These are phyloP conservation scores for Abscondita cerata DNA, from an alignment of 2,888 invertebrate genomes.

Conservation along the genomic window DNA sequence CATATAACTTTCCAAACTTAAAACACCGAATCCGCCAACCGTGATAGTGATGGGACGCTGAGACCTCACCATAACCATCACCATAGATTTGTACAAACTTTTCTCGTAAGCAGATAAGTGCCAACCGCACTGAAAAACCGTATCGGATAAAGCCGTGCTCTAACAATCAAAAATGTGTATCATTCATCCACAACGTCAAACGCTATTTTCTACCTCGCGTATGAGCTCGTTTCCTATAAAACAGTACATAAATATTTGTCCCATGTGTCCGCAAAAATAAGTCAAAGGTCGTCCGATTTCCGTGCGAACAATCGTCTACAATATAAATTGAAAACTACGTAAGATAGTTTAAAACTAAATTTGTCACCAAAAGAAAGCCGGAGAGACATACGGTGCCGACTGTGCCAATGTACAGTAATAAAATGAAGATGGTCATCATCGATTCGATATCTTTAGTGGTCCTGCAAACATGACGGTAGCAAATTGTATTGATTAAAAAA, in stretches of 20 bases:
- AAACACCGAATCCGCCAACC: constrained; percentile 4
- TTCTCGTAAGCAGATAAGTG: constrained; percentile 4
- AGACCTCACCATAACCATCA: neutral
- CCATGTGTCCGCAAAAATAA: constrained; percentile 15
- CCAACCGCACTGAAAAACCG: constrained; percentile 7
- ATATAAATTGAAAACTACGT: too few relatives aligned
- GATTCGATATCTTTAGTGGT: constrained; percentile 1
- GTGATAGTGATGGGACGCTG: constrained; percentile 10
- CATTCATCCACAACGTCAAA: neutral
- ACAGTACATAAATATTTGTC: constrained; percentile 14
- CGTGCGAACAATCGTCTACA: constrained; percentile 1
- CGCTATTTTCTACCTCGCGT: neutral
- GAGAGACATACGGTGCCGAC: constrained; percentile 11
- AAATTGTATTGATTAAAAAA: neutral
- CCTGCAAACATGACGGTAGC: neutral
- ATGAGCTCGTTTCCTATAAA: constrained; percentile 11
- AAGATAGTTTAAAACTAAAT: too few relatives aligned
- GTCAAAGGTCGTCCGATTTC: constrained; percentile 6
- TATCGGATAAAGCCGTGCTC: neutral
- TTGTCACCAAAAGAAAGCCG: constrained; percentile 7
- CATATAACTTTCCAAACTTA: constrained; percentile 11
- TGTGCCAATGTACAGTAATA: constrained; percentile 11
- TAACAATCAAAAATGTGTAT: neutral
- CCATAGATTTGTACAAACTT: neutral
- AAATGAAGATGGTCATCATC: constrained; percentile 5